A percentile compares a stretch with the other conserved stretches of the same genome.
These are phyloP conservation scores for Parauchenoglanis punctatus DNA, from an alignment of 2,797 vertebrate genomes.

Conservation along the genomic window DNA sequence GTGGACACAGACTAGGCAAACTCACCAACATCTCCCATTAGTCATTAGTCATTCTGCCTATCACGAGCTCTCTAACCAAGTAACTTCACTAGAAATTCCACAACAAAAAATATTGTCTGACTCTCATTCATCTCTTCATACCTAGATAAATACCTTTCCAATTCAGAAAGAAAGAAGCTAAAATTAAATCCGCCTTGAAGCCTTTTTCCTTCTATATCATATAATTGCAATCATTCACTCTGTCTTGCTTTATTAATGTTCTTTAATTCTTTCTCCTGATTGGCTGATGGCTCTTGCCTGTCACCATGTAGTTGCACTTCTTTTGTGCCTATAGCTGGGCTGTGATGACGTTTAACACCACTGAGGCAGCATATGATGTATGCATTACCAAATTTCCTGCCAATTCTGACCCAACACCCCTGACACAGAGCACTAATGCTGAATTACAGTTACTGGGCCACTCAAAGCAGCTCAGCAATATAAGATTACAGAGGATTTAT, in stretches of 20 bases:
- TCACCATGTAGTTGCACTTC: background rate
- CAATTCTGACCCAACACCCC: background rate
- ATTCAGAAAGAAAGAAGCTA: background rate
- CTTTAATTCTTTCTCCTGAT: background rate
- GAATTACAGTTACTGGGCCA: background rate
- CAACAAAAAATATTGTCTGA: background rate
- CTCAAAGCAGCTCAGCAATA: background rate
- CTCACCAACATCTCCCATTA: background rate
- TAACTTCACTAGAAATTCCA: background rate
- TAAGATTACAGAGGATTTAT: background rate
- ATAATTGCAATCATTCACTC: background rate
- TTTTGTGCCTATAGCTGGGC: background rate
- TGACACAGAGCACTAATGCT: background rate
- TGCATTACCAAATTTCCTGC: background rate
- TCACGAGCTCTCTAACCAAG: background rate
- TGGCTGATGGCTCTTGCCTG: too few relatives aligned
- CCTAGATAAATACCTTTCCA: background rate
- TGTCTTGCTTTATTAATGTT: background rate
- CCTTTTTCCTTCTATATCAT: background rate
- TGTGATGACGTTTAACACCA: background rate
- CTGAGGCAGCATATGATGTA: background rate
- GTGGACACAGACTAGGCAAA: background rate
- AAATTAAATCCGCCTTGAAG: background rate
- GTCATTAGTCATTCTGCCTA: background rate
- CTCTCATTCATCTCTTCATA: background rate